A percentile compares a stretch with the other conserved stretches of the same genome.
Conservation (phyloP, 2,888 invertebrate species). For the Cheilosia urbana region DNA sequence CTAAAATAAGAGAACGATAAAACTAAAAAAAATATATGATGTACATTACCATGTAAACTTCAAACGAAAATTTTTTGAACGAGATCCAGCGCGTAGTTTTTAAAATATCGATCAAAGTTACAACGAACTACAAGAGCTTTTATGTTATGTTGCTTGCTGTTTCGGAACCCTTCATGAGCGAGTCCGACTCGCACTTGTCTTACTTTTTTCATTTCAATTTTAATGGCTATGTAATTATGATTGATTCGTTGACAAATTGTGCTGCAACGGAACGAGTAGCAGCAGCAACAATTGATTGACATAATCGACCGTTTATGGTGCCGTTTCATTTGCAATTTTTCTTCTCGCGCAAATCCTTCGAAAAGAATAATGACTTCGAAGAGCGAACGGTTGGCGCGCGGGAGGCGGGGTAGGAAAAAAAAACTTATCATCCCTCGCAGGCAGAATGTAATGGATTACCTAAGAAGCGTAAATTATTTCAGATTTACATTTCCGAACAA, state of each 20-base stretch:
- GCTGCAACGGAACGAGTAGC: neutral
- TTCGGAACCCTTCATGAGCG: too few relatives aligned
- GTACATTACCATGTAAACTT: too few relatives aligned
- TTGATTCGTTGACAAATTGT: constrained; percentile 73
- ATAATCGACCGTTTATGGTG: constrained; percentile 65
- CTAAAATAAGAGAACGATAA: too few relatives aligned
- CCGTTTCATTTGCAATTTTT: constrained; percentile 17
- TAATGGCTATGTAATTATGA: constrained; percentile 72
- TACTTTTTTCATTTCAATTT: too few relatives aligned
- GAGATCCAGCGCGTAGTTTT: too few relatives aligned
- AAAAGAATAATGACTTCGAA: constrained; percentile 29
- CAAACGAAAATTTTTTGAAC: too few relatives aligned
- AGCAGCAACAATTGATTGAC: constrained; percentile 66
- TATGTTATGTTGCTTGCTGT: too few relatives aligned
- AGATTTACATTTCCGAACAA: constrained; percentile 81
- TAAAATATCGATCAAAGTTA: too few relatives aligned
- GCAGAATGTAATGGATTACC: constrained; percentile 67
- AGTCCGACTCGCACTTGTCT: too few relatives aligned
- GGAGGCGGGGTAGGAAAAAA: neutral
- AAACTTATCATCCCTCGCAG: constrained; percentile 12
- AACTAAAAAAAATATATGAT: too few relatives aligned
- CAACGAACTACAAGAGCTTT: too few relatives aligned
- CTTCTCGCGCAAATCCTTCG: neutral
- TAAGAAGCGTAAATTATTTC: constrained; percentile 82
- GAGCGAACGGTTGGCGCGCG: neutral